Base-by-base conservation (phyloP, 2,888 invertebrate species). In the Protophormia terraenovae region DNA sequence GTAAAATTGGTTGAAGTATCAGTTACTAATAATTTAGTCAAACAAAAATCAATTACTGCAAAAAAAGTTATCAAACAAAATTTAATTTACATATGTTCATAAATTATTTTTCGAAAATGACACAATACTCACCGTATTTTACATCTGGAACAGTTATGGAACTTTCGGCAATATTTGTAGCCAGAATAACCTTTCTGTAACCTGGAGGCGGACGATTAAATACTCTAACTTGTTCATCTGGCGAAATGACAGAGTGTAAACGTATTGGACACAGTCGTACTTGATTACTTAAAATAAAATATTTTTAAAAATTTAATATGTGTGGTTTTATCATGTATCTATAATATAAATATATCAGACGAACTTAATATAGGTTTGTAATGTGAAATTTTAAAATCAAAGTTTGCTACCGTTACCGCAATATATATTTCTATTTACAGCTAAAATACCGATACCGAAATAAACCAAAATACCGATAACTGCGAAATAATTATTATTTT, bases 111-210 rank as follows among this genome's bases (percentile, higher is more conserved):
- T 1, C n/a, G 10, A 19, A 22, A 10, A 45, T 38, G 24, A 24
- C n/a, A 32, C 27, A 47, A 29, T 22, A 50, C 27, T 66, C 83
- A 89, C 90, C 90, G 93, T 97, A 98, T 92, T 95, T 96, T 14
- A 97, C 95, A 91, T 98, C 97, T 0, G 97, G 95, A 8, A 98
- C 97, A 0, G 98, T 98, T 87, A 98, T 96, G 62, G 97, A 98
- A 92, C 97, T 97, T 93, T 98, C 98, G 0, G 98, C 97, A 87
- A 98, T 97, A 92, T 98, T 98, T 6, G 98, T 98, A 0, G 98
- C 95, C 47, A 98, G 93, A 89, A 98, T 97, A 60, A 98, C 94
- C 92, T 98, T 98, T 84, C 98, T 94, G 86, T 87, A 88, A 10
- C 91, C 90, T 1, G 80, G 53, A 0, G 90, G 90, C 3, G 91